A percentile compares a stretch with the other conserved stretches of the same genome.
phyloP scores from a whole-genome alignment of 1,140 invertebrate species.

The Drosophila guanche region DNA sequence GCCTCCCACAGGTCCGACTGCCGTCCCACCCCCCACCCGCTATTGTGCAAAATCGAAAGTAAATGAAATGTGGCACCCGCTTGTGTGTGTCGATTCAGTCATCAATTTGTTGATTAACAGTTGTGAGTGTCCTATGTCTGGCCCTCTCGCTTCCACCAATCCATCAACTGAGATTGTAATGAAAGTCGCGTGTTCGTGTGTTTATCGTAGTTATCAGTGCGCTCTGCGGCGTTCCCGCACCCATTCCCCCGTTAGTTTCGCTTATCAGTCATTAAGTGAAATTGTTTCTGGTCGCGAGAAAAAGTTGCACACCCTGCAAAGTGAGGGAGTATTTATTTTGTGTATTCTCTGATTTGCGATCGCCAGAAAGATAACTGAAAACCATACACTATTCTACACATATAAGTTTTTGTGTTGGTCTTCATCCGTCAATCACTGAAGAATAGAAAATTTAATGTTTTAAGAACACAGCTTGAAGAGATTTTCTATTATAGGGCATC shows the following conservation, averaged over 20 bases:
- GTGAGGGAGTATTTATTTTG: too few species aligned
- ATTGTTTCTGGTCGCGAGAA: slow-evolving; percentile 7
- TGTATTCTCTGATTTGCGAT: too few species aligned
- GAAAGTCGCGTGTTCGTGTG: slow-evolving; percentile 28
- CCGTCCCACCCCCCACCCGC: neutral
- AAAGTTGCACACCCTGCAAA: neutral
- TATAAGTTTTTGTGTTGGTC: too few species aligned
- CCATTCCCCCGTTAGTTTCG: slow-evolving; percentile 13
- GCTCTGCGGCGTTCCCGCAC: neutral
- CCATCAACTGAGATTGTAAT: slow-evolving; percentile 9
- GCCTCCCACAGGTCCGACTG: neutral
- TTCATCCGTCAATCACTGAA: too few species aligned
- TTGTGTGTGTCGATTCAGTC: slow-evolving; percentile 44
- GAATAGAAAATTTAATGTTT: too few species aligned
- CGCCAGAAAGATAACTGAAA: too few species aligned
- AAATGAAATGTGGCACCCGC: slow-evolving; percentile 54
- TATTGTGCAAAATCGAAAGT: slow-evolving; percentile 63
- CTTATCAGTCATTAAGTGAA: slow-evolving; percentile 36
- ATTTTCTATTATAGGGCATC: too few species aligned
- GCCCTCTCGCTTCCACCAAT: neutral
- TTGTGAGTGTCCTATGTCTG: slow-evolving; percentile 11
- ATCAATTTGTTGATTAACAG: slow-evolving; percentile 53
- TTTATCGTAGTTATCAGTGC: slow-evolving; percentile 7
- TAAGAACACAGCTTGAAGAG: too few species aligned
- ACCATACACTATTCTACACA: too few species aligned